These are phyloP conservation scores for Planococcus citri DNA, from an alignment of 1,140 invertebrate species.

Conservation along the genomic window DNA sequence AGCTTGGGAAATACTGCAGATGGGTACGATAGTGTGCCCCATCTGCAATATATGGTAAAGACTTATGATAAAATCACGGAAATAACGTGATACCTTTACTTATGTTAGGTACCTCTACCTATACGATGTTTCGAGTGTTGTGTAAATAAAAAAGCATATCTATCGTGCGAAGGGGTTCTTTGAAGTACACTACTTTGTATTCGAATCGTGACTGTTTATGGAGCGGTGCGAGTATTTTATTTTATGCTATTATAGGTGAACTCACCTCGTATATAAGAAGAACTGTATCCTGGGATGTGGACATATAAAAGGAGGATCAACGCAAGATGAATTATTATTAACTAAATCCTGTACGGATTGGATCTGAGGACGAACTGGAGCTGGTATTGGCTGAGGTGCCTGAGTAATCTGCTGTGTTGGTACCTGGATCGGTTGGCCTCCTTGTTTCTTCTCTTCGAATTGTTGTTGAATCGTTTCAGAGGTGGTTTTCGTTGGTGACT, in stretches of 20 bases:
- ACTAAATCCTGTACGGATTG: slow-evolving; percentile 49
- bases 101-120: too few species aligned
- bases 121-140: too few species aligned
- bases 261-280: slow-evolving; percentile 66
- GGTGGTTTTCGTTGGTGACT: background rate
- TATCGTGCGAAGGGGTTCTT: background rate
- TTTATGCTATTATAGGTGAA: background rate
- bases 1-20: background rate
- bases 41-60: too few species aligned
- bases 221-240: too few species aligned
- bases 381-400: background rate
- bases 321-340: slow-evolving; percentile 66
- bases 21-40: background rate
- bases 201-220: too few species aligned
- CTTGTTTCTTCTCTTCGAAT: background rate
- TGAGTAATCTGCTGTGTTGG: background rate
- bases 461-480: background rate
- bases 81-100: too few species aligned
- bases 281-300: slow-evolving; percentile 70
- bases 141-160: too few species aligned
- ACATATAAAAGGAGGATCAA: slow-evolving; percentile 62
- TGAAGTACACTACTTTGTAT: background rate
- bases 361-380: background rate
- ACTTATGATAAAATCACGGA: too few species aligned
- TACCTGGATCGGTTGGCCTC: background rate